These are phyloP conservation scores for Cryptotis parvus DNA, from an alignment of 2,113 vertebrate genomes.

Conservation along the genomic window DNA sequence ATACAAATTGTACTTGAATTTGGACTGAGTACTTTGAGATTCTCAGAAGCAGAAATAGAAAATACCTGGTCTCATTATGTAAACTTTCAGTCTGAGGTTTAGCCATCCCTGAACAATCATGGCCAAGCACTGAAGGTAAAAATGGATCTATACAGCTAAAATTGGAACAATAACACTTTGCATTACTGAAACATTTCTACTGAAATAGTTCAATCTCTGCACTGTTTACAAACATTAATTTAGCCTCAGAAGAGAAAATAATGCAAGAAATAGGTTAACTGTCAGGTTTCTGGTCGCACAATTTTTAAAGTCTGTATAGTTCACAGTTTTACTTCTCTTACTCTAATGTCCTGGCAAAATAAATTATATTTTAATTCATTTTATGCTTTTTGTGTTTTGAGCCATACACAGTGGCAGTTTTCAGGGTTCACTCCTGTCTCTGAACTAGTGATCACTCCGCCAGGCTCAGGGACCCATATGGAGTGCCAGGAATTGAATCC, in stretches of 20 bases:
- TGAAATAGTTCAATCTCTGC: conserved; percentile 66
- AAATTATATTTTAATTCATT: not conserved
- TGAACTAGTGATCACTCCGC: too few relatives aligned
- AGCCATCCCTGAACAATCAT: conserved; percentile 75
- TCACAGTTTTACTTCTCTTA: not conserved
- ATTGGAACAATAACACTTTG: conserved; percentile 73
- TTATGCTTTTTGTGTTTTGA: not conserved
- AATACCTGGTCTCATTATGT: conserved; percentile 74
- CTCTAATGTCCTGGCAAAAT: not conserved
- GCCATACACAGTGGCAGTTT: too few relatives aligned
- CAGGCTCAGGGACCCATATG: too few relatives aligned
- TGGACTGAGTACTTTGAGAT: conserved; percentile 55
- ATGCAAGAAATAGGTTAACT: conserved; percentile 73
- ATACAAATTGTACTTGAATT: conserved; percentile 21
- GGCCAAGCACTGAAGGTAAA: conserved; percentile 32
- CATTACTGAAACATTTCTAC: conserved; percentile 68
- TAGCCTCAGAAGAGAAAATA: conserved; percentile 58
- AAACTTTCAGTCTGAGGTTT: conserved; percentile 79
- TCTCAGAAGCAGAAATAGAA: conserved; percentile 66
- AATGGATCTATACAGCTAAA: conserved; percentile 68
- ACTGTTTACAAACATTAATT: conserved; percentile 75
- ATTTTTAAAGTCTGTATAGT: not conserved
- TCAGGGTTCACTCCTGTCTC: too few relatives aligned
- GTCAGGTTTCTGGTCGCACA: conserved; percentile 28
- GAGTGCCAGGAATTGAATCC: too few relatives aligned